A percentile compares a stretch with the other conserved stretches of the same genome.
Evolutionary conservation across 2,113 vertebrate genomes (phyloP).

Genomic region (Accipiter cooperii): DNA sequence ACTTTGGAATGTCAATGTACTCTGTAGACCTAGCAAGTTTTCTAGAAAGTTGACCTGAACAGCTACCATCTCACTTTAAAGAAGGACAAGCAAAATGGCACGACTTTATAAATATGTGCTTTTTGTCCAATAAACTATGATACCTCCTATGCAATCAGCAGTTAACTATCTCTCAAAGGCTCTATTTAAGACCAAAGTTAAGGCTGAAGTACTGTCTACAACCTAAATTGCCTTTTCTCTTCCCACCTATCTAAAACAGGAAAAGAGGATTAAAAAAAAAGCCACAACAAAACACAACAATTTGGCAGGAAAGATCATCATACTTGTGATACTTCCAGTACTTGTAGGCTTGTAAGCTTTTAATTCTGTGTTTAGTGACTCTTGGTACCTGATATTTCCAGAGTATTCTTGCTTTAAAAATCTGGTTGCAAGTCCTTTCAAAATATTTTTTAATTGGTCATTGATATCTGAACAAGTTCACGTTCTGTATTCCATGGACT

Average conservation of each 20-base stretch:
- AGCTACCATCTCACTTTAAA: background rate
- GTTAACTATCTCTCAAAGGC: background rate
- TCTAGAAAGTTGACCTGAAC: background rate
- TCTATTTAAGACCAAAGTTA: background rate
- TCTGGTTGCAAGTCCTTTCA: background rate
- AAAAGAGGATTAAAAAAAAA: background rate
- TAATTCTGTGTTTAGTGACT: background rate
- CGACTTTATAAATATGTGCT: accelerated
- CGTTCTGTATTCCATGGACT: background rate
- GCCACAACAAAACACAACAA: background rate
- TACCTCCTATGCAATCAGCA: background rate
- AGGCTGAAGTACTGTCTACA: background rate
- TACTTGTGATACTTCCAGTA: background rate
- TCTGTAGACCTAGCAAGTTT: background rate
- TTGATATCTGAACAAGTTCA: background rate
- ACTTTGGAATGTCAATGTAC: background rate
- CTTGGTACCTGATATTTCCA: background rate
- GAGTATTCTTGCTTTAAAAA: background rate
- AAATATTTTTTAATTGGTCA: background rate
- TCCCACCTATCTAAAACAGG: background rate
- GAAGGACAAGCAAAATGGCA: background rate
- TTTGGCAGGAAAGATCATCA: background rate
- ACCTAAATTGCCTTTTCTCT: background rate
- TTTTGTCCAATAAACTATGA: background rate
- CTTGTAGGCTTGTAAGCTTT: background rate